Evolutionary conservation across 2,113 vertebrate species (phyloP).

Genomic region (Melozone crissalis): DNA sequence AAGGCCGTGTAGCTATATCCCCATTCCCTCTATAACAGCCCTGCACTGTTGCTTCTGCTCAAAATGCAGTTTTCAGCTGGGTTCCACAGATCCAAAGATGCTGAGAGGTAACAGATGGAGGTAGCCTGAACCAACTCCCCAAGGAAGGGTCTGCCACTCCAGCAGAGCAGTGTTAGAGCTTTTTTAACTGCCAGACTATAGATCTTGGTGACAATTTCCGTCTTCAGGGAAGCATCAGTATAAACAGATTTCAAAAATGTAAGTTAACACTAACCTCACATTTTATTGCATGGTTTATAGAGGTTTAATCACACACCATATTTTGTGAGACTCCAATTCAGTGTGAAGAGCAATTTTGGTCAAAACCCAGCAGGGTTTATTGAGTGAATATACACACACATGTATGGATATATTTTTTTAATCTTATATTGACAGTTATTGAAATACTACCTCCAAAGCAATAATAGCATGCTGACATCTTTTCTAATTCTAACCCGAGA

Average conservation of each 20-base stretch:
- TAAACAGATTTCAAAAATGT: background rate
- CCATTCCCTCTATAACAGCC: background rate
- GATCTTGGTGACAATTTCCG: background rate
- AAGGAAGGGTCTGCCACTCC: background rate
- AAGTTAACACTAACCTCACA: background rate
- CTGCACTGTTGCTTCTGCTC: background rate
- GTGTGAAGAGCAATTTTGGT: background rate
- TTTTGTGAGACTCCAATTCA: background rate
- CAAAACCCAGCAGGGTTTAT: background rate
- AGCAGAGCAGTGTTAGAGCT: background rate
- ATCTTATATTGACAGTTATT: background rate
- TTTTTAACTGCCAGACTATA: background rate
- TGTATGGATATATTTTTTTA: background rate
- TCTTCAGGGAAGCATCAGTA: background rate
- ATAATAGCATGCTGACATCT: background rate
- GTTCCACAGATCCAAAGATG: background rate
- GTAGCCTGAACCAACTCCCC: background rate
- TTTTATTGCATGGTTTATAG: background rate
- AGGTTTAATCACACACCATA: background rate
- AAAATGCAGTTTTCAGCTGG: background rate
- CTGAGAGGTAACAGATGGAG: background rate
- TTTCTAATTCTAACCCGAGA: background rate
- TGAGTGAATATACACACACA: background rate
- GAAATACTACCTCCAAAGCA: background rate
- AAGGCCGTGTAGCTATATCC: background rate